A percentile compares a stretch with the other conserved stretches of the same genome.
Conservation (phyloP, 92 coral and sea anemone species). For the Desmophyllum pertusum region DNA sequence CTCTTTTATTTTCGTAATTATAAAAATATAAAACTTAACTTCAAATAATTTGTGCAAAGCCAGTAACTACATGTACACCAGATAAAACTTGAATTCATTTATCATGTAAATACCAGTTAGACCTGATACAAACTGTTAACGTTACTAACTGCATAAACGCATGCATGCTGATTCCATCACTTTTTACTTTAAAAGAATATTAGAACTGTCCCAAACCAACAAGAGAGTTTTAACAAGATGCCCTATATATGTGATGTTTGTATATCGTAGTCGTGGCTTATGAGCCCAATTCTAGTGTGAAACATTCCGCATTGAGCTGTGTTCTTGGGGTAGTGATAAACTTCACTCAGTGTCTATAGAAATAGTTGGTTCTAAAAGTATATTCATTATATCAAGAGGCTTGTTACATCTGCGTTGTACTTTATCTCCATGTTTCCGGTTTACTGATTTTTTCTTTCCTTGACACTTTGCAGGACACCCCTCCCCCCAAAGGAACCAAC, state of each 20-base stretch:
- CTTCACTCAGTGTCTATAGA: neutral
- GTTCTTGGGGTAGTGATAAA: neutral
- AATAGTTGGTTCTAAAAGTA: neutral
- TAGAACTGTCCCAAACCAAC: too few relatives aligned
- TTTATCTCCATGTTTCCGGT: neutral
- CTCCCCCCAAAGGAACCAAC: slow-evolving; percentile 72
- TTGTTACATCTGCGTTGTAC: neutral
- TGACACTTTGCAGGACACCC: slow-evolving; percentile 21
- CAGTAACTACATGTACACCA: neutral
- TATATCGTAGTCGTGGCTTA: too few relatives aligned
- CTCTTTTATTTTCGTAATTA: neutral
- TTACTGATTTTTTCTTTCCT: neutral
- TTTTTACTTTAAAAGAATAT: too few relatives aligned
- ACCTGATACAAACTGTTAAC: too few relatives aligned
- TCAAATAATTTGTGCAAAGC: neutral
- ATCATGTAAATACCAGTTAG: too few relatives aligned
- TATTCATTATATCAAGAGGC: neutral
- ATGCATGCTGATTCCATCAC: too few relatives aligned
- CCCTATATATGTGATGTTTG: too few relatives aligned
- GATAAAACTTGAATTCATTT: too few relatives aligned
- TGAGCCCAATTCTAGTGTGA: too few relatives aligned
- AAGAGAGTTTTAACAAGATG: too few relatives aligned
- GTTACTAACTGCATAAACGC: too few relatives aligned
- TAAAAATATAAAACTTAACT: neutral
- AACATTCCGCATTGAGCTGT: neutral